Conservation (phyloP, 1,140 invertebrate species). For the Euglossa dilemma region DNA sequence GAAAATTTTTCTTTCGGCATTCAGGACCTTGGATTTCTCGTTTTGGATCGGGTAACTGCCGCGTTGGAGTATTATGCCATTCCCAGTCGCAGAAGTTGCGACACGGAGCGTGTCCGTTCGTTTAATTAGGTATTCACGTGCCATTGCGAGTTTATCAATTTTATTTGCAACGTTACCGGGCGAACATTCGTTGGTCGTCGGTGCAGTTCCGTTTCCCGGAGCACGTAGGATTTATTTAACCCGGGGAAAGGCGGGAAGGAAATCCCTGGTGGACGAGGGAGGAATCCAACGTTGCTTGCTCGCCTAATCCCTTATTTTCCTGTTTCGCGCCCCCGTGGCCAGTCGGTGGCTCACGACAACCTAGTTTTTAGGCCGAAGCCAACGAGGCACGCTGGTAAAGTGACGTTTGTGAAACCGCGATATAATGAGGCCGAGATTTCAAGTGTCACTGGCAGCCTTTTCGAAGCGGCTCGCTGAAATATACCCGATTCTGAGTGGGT, state of each 20-base stretch:
- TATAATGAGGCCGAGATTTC: constrained; percentile 54
- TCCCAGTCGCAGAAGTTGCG: too few relatives aligned
- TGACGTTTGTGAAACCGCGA: constrained; percentile 52
- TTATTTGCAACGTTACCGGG: too few relatives aligned
- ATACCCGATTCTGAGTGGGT: constrained; percentile 41
- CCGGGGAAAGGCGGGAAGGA: not conserved
- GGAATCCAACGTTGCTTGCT: not conserved
- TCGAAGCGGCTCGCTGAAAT: constrained; percentile 39
- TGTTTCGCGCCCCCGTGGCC: constrained; percentile 6
- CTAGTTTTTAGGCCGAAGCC: constrained; percentile 27
- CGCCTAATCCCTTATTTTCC: not conserved
- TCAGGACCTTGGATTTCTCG: too few relatives aligned
- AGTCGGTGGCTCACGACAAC: not conserved
- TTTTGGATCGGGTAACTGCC: too few relatives aligned
- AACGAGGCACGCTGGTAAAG: constrained; percentile 33
- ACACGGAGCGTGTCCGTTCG: too few relatives aligned
- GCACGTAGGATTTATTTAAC: too few relatives aligned
- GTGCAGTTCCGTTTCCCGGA: too few relatives aligned
- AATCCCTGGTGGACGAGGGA: not conserved
- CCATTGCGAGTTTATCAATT: too few relatives aligned
- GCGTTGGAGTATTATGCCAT: too few relatives aligned
- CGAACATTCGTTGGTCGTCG: too few relatives aligned
- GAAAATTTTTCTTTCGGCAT: too few relatives aligned
- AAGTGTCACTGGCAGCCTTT: constrained; percentile 52
- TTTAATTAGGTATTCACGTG: too few relatives aligned